Conservation (phyloP, 2,113 vertebrate genomes). For the Melanostigma gelatinosum region DNA sequence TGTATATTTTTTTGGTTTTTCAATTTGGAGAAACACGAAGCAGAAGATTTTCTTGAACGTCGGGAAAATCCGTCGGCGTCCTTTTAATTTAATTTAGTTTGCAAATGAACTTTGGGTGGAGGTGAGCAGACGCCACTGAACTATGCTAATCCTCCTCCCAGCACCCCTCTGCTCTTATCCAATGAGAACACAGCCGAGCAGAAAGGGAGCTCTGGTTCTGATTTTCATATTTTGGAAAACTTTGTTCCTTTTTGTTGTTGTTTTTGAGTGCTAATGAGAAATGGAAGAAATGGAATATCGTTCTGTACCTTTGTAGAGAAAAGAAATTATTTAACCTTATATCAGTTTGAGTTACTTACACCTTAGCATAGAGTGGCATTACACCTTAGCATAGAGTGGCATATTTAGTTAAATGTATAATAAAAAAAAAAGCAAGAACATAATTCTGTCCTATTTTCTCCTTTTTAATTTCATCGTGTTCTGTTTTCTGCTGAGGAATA, state of each 20-base stretch:
- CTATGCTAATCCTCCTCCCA: constrained; percentile 65
- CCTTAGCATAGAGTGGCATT: constrained; percentile 96
- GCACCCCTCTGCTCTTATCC: constrained; percentile 12
- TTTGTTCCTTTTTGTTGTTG: constrained; percentile 55
- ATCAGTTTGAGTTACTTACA: constrained; percentile 97
- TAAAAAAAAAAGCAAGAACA: constrained; percentile 60
- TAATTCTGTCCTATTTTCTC: constrained; percentile 74
- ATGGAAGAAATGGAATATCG: constrained; percentile 87
- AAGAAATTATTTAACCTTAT: constrained; percentile 98
- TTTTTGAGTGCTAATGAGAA: constrained; percentile 90
- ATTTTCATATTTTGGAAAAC: constrained; percentile 61
- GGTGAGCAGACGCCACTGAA: constrained; percentile 55
- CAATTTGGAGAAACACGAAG: not conserved
- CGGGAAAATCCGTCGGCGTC: not conserved
- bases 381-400: constrained; percentile 97
- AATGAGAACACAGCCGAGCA: constrained; percentile 29
- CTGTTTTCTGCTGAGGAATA: constrained; percentile 91
- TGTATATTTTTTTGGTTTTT: not conserved
- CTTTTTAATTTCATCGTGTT: constrained; percentile 84
- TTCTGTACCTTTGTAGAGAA: constrained; percentile 87
- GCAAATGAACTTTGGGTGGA: not conserved
- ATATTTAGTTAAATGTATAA: constrained; percentile 95
- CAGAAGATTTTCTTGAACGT: not conserved
- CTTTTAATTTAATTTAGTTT: not conserved
- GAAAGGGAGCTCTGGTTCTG: constrained; percentile 46